These are phyloP conservation scores for Oryctolagus cuniculus DNA, from an alignment of 2,113 vertebrate genomes.

Conservation along the genomic window mOryCun1.1 NC_091441.1:82315501-82316000, in stretches of 20 bases:
- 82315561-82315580: background rate
- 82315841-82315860: background rate
- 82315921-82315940: background rate
- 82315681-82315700: background rate
- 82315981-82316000: background rate
- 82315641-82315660: background rate
- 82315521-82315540: background rate
- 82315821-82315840: fast-evolving
- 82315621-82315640: background rate
- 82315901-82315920: background rate
- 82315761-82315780: background rate
- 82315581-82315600: background rate
- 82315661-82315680: background rate
- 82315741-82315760: background rate
- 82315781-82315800: background rate
- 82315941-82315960: background rate
- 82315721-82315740: background rate
- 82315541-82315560: background rate
- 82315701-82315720: background rate
- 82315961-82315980: background rate
- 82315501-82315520: background rate
- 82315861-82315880: background rate
- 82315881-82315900: background rate
- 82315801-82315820: background rate
- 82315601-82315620: background rate